Conservation (phyloP, 2,888 invertebrate genomes). For the Lasioglossum figueresi region DNA sequence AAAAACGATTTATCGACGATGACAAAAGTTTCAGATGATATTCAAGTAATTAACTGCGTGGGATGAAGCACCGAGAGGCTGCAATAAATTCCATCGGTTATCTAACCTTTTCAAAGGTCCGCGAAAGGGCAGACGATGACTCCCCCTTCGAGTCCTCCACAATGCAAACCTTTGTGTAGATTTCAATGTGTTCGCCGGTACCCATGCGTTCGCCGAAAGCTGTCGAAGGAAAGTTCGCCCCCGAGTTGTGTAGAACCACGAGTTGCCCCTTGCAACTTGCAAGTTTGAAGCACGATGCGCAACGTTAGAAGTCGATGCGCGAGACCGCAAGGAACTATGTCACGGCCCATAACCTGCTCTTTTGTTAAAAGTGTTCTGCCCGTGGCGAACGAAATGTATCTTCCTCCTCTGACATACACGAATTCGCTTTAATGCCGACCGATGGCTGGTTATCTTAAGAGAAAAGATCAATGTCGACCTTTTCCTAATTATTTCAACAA, state of each 20-base stretch:
- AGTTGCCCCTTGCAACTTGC: slow-evolving; percentile 65
- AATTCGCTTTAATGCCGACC: not conserved
- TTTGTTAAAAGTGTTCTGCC: slow-evolving; percentile 60
- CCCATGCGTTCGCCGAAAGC: slow-evolving; percentile 25
- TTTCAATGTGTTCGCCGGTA: slow-evolving; percentile 47
- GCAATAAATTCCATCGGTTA: not conserved
- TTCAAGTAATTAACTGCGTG: not conserved
- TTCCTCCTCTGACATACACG: not conserved
- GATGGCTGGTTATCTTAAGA: not conserved
- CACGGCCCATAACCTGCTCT: slow-evolving; percentile 59
- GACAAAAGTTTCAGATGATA: not conserved
- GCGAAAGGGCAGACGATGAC: slow-evolving; percentile 24
- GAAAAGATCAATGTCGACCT: too few species aligned
- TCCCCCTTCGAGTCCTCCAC: slow-evolving; percentile 35
- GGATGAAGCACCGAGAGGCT: not conserved
- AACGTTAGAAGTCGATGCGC: slow-evolving; percentile 64
- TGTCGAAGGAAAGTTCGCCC: slow-evolving; percentile 65
- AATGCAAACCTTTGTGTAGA: slow-evolving; percentile 43
- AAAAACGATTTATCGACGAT: not conserved
- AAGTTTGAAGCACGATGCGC: slow-evolving; percentile 59
- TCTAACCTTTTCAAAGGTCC: not conserved
- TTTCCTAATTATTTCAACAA: not conserved
- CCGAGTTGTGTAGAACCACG: slow-evolving; percentile 65
- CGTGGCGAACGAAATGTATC: slow-evolving; percentile 24
- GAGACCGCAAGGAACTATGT: slow-evolving; percentile 65